These are phyloP conservation scores for Poeciliopsis prolifica DNA, from an alignment of 2,113 vertebrate species.

Conservation along the genomic window DNA sequence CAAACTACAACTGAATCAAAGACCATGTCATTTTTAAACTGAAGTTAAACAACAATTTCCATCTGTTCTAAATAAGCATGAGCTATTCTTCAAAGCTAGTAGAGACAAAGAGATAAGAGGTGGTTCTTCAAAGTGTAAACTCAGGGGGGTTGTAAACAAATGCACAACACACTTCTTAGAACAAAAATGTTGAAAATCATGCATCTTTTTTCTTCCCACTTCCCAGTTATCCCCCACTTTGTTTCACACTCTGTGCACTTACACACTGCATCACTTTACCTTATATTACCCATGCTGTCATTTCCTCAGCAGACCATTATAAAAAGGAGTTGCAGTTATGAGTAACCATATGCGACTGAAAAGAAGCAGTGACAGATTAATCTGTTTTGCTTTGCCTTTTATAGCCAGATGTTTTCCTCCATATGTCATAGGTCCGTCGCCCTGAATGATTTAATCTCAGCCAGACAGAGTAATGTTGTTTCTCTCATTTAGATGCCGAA, in stretches of 20 bases:
- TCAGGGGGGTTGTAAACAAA: too few relatives aligned
- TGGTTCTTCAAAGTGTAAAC: too few relatives aligned
- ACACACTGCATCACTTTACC: background rate
- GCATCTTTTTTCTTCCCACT: too few relatives aligned
- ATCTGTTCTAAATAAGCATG: too few relatives aligned
- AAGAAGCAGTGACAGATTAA: slow-evolving; percentile 14
- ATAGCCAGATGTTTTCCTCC: slow-evolving; percentile 35
- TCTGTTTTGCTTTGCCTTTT: slow-evolving; percentile 27
- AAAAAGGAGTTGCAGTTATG: background rate
- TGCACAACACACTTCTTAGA: too few relatives aligned
- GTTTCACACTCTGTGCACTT: background rate
- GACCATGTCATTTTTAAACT: too few relatives aligned
- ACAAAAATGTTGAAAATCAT: too few relatives aligned
- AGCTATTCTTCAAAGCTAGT: too few relatives aligned
- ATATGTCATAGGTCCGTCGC: slow-evolving; percentile 35
- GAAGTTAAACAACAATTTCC: too few relatives aligned
- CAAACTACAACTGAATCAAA: too few relatives aligned
- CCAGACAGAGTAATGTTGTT: slow-evolving; percentile 1
- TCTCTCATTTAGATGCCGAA: slow-evolving; percentile 11
- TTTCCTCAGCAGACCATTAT: background rate
- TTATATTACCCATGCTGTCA: background rate
- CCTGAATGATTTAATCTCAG: slow-evolving; percentile 1
- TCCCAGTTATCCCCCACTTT: background rate
- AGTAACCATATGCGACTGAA: background rate
- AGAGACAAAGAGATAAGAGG: too few relatives aligned